Evolutionary conservation across 2,797 vertebrate genomes (phyloP).

Genomic region (Mastacembelus armatus): DNA sequence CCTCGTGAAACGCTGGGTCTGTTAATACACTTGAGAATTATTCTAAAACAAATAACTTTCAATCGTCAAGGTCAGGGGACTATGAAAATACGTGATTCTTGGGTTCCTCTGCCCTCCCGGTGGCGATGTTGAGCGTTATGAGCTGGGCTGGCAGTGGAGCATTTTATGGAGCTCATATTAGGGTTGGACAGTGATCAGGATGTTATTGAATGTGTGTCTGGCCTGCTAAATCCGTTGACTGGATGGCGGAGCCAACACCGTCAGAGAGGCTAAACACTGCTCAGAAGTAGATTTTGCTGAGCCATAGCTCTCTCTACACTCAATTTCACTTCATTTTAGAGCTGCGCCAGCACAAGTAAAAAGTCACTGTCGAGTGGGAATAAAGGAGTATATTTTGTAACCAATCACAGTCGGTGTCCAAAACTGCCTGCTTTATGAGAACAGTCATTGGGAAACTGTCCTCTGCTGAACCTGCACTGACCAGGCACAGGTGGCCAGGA

Average conservation of each 20-base stretch:
- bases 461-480: conserved; percentile 36
- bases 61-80: conserved; percentile 70
- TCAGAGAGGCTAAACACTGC: conserved; percentile 55
- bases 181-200: conserved; percentile 68
- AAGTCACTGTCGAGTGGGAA: conserved; percentile 59
- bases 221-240: conserved; percentile 51
- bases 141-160: conserved; percentile 51
- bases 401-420: conserved; percentile 37
- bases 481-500: conserved; percentile 37
- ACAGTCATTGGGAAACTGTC: conserved; percentile 38
- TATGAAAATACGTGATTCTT: conserved; percentile 70
- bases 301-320: conserved; percentile 51
- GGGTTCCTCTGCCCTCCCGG: conserved; percentile 30
- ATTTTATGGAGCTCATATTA: conserved; percentile 70
- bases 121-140: conserved; percentile 51
- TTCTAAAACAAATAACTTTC: conserved; percentile 76
- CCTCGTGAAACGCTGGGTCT: conserved; percentile 55
- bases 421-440: conserved; percentile 42
- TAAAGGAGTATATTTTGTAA: conserved; percentile 38
- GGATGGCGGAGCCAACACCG: conserved; percentile 42
- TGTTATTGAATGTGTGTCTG: conserved; percentile 70
- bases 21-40: conserved; percentile 72
- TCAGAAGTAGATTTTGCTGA: conserved; percentile 60
- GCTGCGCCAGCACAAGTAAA: conserved; percentile 56
- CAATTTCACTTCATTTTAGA: conserved; percentile 59